Evolutionary conservation across 2,797 vertebrate genomes (phyloP), one percentile per base, ranked within the genome.

Genomic region (Myotis findleyi): DNA sequence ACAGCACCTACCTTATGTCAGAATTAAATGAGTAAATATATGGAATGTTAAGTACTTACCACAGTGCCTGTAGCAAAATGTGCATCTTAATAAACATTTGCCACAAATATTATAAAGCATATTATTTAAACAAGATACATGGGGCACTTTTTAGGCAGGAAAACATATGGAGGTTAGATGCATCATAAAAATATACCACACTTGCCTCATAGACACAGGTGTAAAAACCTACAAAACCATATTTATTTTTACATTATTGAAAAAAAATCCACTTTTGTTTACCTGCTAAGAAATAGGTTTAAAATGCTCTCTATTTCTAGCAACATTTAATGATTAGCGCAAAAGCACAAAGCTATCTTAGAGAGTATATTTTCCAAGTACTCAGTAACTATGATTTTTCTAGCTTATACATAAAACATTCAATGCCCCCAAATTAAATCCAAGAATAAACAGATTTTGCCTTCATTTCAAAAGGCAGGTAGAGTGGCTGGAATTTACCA

Each of bases 181-280:
- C 51, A 66, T 4, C n/a, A 68, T 62, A 87, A 94, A 95, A 89
- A 64, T 8, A 75, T 21, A 6, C 11, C 33, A 71, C 7, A 23
- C 2, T 83, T 73, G 88, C 88, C 73, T 55, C 62, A 41, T 0
- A 57, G 27, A 87, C 9, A 87, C 44, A 77, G 27, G n/a, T 66
- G 10, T 89, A 21, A 92, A 81, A 21, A 89, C n/a, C 62, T 66
- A 77, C 6, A 92, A 92, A 86, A 72, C 71, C 69, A 91, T 49
- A 80, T 68, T 92, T 21, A 75, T 73, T 89, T 88, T 75, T 82
- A 82, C 4, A 75, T 79, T 93, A 89, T 21, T 87, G 7, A 94
- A 91, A 91, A 91, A 72, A 91, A 91, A 72, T 53, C 2, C 7
- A 77, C 36, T 87, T 95, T 85, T 89, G 33, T 85, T 93, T 94